phyloP scores from a whole-genome alignment of 2,888 invertebrate species.

The Diarsia mendica region DNA sequence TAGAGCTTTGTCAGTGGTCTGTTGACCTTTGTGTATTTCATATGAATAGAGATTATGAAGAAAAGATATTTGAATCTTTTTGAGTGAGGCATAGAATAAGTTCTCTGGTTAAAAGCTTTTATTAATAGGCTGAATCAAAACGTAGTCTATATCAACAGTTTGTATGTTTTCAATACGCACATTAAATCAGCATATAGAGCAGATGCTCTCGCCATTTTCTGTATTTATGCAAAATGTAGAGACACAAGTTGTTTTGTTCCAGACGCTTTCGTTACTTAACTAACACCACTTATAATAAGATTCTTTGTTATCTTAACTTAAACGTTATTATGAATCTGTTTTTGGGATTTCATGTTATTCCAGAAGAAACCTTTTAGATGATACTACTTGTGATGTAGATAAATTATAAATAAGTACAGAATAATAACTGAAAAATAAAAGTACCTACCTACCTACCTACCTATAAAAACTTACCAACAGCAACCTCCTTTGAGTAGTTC shows the following conservation, averaged over 20 bases:
- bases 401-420: not conserved
- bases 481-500: too few relatives aligned
- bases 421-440: too few relatives aligned
- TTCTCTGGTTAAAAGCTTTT: not conserved
- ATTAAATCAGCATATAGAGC: too few relatives aligned
- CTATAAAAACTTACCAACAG: too few relatives aligned
- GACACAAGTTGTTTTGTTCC: constrained; percentile 4
- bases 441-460: too few relatives aligned
- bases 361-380: not conserved
- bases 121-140: not conserved
- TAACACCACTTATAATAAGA: not conserved
- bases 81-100: not conserved
- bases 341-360: not conserved
- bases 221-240: constrained; percentile 15
- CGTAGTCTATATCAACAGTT: not conserved
- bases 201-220: not conserved
- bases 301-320: not conserved
- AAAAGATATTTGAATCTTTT: not conserved
- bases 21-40: constrained; percentile 25
- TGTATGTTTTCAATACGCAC: not conserved
- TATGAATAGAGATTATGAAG: not conserved
- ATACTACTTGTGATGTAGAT: too few relatives aligned
- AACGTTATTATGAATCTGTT: not conserved
- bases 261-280: not conserved
- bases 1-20: constrained; percentile 31